Evolutionary conservation across 2,888 invertebrate genomes (phyloP), one percentile per base, ranked within the genome.

Genomic region (Nephrotoma appendiculata): DNA sequence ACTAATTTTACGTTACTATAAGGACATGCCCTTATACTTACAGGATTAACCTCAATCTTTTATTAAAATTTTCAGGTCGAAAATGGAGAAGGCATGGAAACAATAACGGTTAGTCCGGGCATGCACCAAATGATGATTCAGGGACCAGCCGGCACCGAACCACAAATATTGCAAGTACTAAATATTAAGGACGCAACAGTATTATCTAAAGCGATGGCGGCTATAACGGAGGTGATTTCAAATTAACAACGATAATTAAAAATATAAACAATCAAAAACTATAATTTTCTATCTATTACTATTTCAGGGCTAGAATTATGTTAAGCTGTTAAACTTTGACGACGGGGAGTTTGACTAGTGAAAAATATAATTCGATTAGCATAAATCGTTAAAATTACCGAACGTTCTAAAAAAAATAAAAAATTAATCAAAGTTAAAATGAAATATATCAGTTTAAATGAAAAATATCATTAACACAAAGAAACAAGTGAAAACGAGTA

Each of bases 91-190:
- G 94, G 93, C 87, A 93, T 96, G 92, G 96, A 96, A 90, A 94
- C 96, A 15, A 94, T 96, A 88, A 95, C 95, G 19, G 94, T 96
- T 86, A 94, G 95, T 87, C 95, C 95, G 86, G 95, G 96, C 88
- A 95, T 95, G 91, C 95, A 96, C 91, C 96, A 96, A 90, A 96
- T 97, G 93, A 96, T 96, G 93, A 95, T 96, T 91, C 94, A 95
- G 91, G 93, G 94, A 89, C 92, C 93, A 85, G 93, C 94, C 71
- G 94, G 94, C 86, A 95, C 95, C 84, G 95, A 95, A 90, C 95
- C 95, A 83, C 96, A 97, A 92, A 91, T 95, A 88, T 93, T 97
- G 89, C 96, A 97, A 92, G 96, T 97, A 89, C 94, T 97, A 90
- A 96, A 96, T 87, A 93, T 97, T 88, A 97, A 97, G 92, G 97